Conservation (phyloP, 2,113 vertebrate species). For the Hypanus sabinus region DNA sequence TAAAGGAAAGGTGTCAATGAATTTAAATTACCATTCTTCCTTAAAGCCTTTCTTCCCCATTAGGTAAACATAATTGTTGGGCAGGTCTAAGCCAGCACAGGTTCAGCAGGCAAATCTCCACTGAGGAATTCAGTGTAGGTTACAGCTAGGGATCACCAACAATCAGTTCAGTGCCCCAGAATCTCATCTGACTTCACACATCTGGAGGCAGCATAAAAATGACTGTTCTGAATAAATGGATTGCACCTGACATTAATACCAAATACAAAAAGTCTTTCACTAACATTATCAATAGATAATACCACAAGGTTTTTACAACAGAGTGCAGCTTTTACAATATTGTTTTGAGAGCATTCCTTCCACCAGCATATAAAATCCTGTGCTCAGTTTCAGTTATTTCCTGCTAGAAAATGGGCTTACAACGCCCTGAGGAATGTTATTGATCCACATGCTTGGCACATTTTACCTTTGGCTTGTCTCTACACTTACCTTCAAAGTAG, state of each 20-base stretch:
- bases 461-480: neutral
- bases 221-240: neutral
- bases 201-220: neutral
- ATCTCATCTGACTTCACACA: neutral
- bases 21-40: no score
- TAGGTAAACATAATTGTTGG: no score
- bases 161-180: neutral
- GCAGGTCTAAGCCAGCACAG: no score
- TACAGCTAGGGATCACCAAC: no score
- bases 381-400: neutral
- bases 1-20: no score
- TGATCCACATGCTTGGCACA: neutral
- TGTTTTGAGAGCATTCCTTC: neutral
- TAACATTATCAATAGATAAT: neutral
- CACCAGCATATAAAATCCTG: neutral
- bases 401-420: neutral
- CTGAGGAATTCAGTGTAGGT: no score
- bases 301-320: neutral
- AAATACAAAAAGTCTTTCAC: neutral
- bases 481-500: neutral
- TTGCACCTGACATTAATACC: neutral
- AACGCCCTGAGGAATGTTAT: neutral
- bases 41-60: no score
- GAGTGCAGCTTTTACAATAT: neutral
- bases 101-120: no score